Base-by-base conservation (phyloP, 2,797 vertebrate genomes). In the Pseudomugil gertrudae region DNA sequence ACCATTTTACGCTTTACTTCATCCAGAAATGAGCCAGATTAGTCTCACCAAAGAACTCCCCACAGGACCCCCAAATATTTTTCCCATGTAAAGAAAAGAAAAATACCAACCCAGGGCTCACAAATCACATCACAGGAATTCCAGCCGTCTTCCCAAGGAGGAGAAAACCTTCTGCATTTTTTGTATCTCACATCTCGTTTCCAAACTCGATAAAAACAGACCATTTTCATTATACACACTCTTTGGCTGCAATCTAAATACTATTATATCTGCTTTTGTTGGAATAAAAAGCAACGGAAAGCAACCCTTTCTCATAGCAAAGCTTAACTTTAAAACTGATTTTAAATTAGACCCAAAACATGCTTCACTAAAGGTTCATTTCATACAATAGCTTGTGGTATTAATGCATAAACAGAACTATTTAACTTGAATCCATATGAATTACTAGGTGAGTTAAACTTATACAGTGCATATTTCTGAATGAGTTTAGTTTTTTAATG, bases 401-500 rank as follows among this genome's bases (percentile, higher is more conserved):
- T 71, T 57, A 57, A 68, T 63, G 80, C 64, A 83, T 78, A 79
- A 65, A 80, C 15, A 27, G 29, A 57, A 70, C 30, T 76, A 79
- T n/a, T n/a, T n/a, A n/a, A n/a, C n/a, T n/a, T n/a, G n/a, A n/a
- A n/a, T n/a, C n/a, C 14, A 27, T 5, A 52, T 14, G 17, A 27
- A 27, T 14, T 29, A 3, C 9, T 9, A 23, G 10, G 19, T 47
- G 45, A 52, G 14, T 24, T 4, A 38, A 38, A 38, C 17, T 19
- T 40, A 6, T 40, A 14, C 5, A 40, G 17, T n/a, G 19, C 38
- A 43, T 9, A 19, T 43, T 43, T 15, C 6, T 43, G 9, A 43
- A 43, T 43, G 6, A 43, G 40, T 15, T 17, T 15, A 17, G 8
- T 15, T 15, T 43, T n/a, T n/a, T n/a, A 43, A n/a, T n/a, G 7